Evolutionary conservation across 1,140 invertebrate species (phyloP).

Genomic region (Drosophila orosa): DNA sequence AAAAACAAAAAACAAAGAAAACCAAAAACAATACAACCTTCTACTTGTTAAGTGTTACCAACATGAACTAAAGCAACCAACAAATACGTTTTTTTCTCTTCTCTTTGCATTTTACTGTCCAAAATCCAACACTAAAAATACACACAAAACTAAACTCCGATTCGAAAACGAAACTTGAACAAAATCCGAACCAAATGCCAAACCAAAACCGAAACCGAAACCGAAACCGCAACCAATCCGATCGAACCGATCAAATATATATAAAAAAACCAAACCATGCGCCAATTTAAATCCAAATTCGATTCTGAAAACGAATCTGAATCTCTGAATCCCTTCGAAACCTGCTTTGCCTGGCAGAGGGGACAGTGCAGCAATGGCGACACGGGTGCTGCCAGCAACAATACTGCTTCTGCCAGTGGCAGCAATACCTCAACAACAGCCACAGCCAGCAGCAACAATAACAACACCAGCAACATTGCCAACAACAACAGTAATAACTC

Average conservation of each 20-base stretch:
- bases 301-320: neutral
- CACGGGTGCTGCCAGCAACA: conserved; percentile 8
- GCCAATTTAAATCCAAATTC: conserved; percentile 37
- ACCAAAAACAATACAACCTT: conserved; percentile 22
- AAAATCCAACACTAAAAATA: conserved; percentile 50
- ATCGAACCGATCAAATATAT: conserved; percentile 25
- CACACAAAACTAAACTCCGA: conserved; percentile 13
- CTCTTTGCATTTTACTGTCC: conserved; percentile 75
- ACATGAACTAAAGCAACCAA: conserved; percentile 76
- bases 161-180: conserved; percentile 16
- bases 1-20: too few species aligned
- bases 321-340: conserved; percentile 23
- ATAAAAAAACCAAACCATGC: neutral
- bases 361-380: conserved; percentile 48
- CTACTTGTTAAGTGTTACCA: conserved; percentile 70
- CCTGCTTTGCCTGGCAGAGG: conserved; percentile 44
- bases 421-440: neutral
- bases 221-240: conserved; percentile 23
- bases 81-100: conserved; percentile 76
- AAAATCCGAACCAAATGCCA: conserved; percentile 17
- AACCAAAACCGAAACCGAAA: conserved; percentile 17
- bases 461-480: conserved; percentile 20
- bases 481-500: conserved; percentile 14
- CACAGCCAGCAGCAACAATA: conserved; percentile 2
- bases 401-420: conserved; percentile 5